Conservation (phyloP, 2,797 vertebrate species). For the Picus viridis region DNA sequence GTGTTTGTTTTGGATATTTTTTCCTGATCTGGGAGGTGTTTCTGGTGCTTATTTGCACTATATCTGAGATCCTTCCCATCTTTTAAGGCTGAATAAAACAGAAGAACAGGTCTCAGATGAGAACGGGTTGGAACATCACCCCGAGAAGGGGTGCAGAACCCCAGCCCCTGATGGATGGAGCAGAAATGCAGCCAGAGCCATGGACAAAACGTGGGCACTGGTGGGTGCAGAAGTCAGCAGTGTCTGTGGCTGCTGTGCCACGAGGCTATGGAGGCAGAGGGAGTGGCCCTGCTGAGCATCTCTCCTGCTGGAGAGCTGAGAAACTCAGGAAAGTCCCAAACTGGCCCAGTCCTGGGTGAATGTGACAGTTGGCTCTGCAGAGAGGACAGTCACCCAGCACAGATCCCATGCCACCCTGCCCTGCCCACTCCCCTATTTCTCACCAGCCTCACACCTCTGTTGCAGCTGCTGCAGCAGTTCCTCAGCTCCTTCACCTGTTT, state of each 20-base stretch:
- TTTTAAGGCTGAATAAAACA: neutral
- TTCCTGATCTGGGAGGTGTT: neutral
- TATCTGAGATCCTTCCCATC: neutral
- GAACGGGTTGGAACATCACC: neutral
- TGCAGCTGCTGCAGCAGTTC: neutral
- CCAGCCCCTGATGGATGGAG: neutral
- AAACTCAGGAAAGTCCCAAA: neutral
- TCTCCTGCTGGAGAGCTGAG: neutral
- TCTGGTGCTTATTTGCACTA: neutral
- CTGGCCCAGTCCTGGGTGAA: neutral
- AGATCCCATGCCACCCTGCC: rapidly evolving
- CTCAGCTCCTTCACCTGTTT: neutral
- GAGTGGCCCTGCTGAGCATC: neutral
- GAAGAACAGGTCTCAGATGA: neutral
- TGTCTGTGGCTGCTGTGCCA: rapidly evolving
- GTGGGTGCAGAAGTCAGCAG: rapidly evolving
- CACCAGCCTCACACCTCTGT: neutral
- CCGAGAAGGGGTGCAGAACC: rapidly evolving
- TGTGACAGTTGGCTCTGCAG: neutral
- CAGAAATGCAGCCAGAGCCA: neutral
- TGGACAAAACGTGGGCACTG: rapidly evolving
- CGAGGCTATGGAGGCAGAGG: neutral
- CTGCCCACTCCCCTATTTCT: rapidly evolving
- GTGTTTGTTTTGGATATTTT: no score
- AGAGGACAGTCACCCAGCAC: neutral